Conservation (phyloP, 2,113 vertebrate genomes). For the Anser cygnoides region DNA sequence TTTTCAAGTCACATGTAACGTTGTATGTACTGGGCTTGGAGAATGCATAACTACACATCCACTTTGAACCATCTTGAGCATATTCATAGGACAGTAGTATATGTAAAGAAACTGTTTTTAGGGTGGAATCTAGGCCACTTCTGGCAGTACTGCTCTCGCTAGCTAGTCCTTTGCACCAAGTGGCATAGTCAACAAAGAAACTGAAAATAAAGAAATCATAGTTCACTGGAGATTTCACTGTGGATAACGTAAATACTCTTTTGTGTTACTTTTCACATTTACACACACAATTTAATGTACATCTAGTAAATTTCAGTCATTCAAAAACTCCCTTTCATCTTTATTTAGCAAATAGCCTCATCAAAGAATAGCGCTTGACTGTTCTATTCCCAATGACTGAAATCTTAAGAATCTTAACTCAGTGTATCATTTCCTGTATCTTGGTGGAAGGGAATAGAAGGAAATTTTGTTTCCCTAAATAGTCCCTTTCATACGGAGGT, state of each 20-base stretch:
- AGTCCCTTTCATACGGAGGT: background rate
- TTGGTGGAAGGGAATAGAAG: background rate
- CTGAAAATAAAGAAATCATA: background rate
- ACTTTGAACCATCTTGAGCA: background rate
- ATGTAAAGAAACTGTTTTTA: background rate
- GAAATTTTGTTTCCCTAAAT: background rate
- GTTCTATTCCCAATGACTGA: background rate
- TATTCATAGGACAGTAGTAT: background rate
- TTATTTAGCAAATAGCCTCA: background rate
- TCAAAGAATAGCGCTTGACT: background rate
- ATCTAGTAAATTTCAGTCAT: background rate
- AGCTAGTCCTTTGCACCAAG: background rate
- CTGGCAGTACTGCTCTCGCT: background rate
- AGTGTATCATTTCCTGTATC: background rate
- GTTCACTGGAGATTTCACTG: background rate
- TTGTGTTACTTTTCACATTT: background rate
- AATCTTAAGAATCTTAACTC: background rate
- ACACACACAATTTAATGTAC: background rate
- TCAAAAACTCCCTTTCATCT: background rate
- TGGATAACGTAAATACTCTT: background rate
- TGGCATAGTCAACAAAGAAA: background rate
- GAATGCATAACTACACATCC: background rate
- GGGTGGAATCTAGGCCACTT: background rate
- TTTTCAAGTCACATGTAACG: background rate
- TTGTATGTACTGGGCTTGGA: background rate